Evolutionary conservation across 1,140 invertebrate genomes (phyloP).

Genomic region (Heterodera carotae): DNA sequence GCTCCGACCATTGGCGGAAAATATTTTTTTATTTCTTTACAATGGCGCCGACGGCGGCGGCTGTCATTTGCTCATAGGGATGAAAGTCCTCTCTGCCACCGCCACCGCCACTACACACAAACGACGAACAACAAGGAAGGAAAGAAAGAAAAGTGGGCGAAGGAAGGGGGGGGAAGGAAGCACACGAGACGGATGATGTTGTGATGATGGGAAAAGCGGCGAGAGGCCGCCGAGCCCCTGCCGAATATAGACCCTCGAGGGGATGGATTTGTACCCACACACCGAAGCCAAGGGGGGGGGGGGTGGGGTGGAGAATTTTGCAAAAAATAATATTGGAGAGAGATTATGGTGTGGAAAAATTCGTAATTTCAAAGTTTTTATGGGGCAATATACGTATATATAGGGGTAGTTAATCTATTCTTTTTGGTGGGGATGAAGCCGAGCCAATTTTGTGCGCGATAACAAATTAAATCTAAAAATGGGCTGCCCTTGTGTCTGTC

Average conservation of each 20-base stretch:
- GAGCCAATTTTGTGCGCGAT: background rate
- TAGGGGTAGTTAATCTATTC: background rate
- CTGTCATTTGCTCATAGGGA: constrained; percentile 6
- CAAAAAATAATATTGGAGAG: too few relatives aligned
- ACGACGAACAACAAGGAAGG: background rate
- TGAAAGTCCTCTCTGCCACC: constrained; percentile 15
- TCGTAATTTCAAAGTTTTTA: too few relatives aligned
- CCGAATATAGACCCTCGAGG: background rate
- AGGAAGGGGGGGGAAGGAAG: background rate
- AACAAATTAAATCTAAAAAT: too few relatives aligned
- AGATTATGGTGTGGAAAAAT: too few relatives aligned
- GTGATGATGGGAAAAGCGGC: background rate
- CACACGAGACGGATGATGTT: background rate
- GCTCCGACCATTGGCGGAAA: background rate
- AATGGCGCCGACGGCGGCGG: background rate
- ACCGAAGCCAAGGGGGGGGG: too few relatives aligned
- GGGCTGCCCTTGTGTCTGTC: too few relatives aligned
- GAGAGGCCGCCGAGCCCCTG: background rate
- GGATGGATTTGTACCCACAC: background rate
- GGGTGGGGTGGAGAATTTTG: too few relatives aligned
- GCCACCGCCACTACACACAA: too few relatives aligned
- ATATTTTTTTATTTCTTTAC: constrained; percentile 5
- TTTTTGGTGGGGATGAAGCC: background rate
- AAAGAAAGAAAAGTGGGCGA: background rate
- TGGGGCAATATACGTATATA: background rate